Evolutionary conservation across 1,140 invertebrate species (phyloP), one percentile per base, ranked within the genome.

Genomic region (Drosophila tristis): DNA sequence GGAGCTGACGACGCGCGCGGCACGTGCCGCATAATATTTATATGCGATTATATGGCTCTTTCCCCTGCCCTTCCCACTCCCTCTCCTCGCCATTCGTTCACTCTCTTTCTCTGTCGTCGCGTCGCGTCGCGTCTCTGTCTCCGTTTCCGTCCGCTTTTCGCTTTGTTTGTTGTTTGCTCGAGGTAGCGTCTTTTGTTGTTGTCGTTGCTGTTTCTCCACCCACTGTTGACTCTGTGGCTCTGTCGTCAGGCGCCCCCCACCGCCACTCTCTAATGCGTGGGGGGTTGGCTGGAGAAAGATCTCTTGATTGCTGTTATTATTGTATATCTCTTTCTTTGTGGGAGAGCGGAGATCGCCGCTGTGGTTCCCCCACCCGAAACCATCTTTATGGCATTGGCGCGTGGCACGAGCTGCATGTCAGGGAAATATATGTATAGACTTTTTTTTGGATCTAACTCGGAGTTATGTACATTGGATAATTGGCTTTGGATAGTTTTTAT

Each of bases 11-110:
- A 68, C 64, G 57, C 55, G 65, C 8, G 65, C 82, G 81, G 82
- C 81, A 86, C 81, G 81, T 87, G 81, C 81, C 81, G 78, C 56
- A 66, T 70, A 87, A 86, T 86, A 70, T 78, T 65, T 57, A 62
- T 56, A 62, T 64, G 61, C 54, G 72, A 79, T 80, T 80, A 63
- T 72, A 72, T 72, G 66, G 78, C 66, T 76, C 55, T 55, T 43
- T 55, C 26, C 42, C 26, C 8, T 7, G 35, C 35, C 13, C 9
- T 20, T 20, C 20, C 4, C 8, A 25, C 20, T 44, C 39, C 8
- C 23, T 4, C 15, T 54, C 44, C 11, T 26, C 31, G 9, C 35
- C n/a, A 35, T 8, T 4, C 11, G 7, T 29, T 29, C 35, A 39
- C 11, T 39, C 35, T 39, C 35, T 26, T 25, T 2, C 51, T 20